phyloP scores from a whole-genome alignment of 2,888 invertebrate species.

The Lacanobia oleracea region DNA sequence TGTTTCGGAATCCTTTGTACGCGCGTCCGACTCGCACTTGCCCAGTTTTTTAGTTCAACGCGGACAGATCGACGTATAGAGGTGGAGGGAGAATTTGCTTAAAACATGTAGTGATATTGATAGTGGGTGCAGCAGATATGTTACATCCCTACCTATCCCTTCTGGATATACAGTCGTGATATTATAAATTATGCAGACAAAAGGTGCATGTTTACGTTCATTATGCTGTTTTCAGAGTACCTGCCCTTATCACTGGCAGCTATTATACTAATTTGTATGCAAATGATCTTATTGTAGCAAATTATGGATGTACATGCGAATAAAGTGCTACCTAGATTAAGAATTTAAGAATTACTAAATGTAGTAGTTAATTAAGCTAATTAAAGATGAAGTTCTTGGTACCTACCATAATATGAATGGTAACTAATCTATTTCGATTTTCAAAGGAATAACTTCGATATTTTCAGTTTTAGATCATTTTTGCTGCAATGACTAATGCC shows the following conservation, averaged over 20 bases:
- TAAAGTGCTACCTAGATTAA: not conserved
- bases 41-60: too few species aligned
- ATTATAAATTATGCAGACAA: not conserved
- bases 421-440: not conserved
- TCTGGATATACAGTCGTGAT: not conserved
- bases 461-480: too few species aligned
- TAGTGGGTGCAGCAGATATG: not conserved
- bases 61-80: too few species aligned
- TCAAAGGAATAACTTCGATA: not conserved
- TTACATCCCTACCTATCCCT: not conserved
- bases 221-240: slow-evolving; percentile 6
- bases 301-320: slow-evolving; percentile 20
- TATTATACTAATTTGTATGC: slow-evolving; percentile 38
- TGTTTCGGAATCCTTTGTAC: too few species aligned
- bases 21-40: too few species aligned
- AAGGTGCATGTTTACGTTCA: slow-evolving; percentile 32
- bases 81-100: too few species aligned
- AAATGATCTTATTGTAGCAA: slow-evolving; percentile 20
- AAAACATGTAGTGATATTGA: too few species aligned
- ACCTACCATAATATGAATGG: not conserved
- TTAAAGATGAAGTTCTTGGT: not conserved
- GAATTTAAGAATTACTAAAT: not conserved
- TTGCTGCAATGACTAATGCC: too few species aligned
- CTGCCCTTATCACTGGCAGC: slow-evolving; percentile 11
- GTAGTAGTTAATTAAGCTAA: not conserved